phyloP scores from a whole-genome alignment of 1,140 invertebrate species.

The Theocolax elegans region DNA sequence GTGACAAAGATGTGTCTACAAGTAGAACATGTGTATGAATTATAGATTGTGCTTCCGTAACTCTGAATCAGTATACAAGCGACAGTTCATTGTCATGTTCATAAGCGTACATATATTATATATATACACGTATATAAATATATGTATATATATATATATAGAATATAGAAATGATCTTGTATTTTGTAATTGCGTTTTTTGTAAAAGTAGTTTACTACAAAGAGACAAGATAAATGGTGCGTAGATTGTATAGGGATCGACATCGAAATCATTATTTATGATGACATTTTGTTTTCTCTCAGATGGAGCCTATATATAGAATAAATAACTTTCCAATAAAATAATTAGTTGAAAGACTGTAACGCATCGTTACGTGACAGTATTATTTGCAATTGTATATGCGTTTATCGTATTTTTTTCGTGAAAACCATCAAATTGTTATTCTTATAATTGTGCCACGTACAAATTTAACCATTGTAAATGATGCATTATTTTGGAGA shows the following conservation, averaged over 20 bases:
- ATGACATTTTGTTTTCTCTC: constrained; percentile 4
- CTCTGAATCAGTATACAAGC: constrained; percentile 1
- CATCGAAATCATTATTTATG: constrained; percentile 1
- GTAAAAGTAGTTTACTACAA: constrained; percentile 25
- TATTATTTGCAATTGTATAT: constrained; percentile 4
- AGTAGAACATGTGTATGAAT: constrained; percentile 6
- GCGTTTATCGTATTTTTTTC: neutral
- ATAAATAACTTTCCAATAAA: neutral
- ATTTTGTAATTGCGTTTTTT: constrained; percentile 41
- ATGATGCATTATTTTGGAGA: neutral
- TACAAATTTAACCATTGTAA: too few species aligned
- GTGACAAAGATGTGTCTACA: neutral
- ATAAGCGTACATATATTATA: neutral
- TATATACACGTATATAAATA: neutral
- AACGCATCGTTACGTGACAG: neutral
- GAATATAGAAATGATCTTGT: constrained; percentile 36
- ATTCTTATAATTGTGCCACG: too few species aligned
- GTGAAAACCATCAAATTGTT: neutral
- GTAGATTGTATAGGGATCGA: constrained; percentile 18
- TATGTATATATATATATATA: constrained; percentile 15
- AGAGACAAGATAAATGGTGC: neutral
- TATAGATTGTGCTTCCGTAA: constrained; percentile 36
- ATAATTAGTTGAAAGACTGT: constrained; percentile 9
- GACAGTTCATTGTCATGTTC: neutral
- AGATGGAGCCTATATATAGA: neutral